Base-by-base conservation (phyloP, 2,888 invertebrate genomes). In the Archips crataeganus region DNA sequence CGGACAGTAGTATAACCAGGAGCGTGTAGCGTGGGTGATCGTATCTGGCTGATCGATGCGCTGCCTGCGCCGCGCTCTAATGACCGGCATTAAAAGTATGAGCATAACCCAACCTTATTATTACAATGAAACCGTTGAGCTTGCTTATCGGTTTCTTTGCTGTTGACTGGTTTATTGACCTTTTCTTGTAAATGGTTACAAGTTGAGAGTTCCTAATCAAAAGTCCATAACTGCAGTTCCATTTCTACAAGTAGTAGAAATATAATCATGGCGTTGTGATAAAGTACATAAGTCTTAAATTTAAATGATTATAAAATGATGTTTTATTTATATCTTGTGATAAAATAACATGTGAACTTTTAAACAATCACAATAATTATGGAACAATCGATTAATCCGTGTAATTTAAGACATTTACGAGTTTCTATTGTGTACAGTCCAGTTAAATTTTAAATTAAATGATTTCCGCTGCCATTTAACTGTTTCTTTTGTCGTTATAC, bases 31-130 rank as follows among this genome's bases (percentile, higher is more conserved):
- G 66, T 77, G 78, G 81, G 85, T 76, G 84, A 84, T 85, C 79
- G 84, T 85, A 86, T 84, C 85, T 81, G 65, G 78, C 81, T 83
- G 85, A 86, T 86, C 85, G 86, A 82, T 82, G 81, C 80, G 74
- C 79, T 67, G 73, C 76, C 77, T 77, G 77, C 79, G 75, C 77
- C 70, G 66, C 75, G 74, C 67, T 70, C 51, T 51, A 64, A 51
- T 49, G 63, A 47, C 34, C 60, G 45, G 63, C 80, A 80, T 79
- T 81, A 36, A 1, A 36, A 36, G 39, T 39, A 80, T 82, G 82
- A 81, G 79, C 84, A 85, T 85, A 84, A 83, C 83, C 11, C 23
- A 23, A 23, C 23, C 84, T 84, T 84, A 82, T 84, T 84, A 79
- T 79, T 77, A 77, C 79, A 80, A 81, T 80, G 78, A 79, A 79